Conservation (phyloP, 2,888 invertebrate genomes). For the Acrobasis consociella region DNA sequence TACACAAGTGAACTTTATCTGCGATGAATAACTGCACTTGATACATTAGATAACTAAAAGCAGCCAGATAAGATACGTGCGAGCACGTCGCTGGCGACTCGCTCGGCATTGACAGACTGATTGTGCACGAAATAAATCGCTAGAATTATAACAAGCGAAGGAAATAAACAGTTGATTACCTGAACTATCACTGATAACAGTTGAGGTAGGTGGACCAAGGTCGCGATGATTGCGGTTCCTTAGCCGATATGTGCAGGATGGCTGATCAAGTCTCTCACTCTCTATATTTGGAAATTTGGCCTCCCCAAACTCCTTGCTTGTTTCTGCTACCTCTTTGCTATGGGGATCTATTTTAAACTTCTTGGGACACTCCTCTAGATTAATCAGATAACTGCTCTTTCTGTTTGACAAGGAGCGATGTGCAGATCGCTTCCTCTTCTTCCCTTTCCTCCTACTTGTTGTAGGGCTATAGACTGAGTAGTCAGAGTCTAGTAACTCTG, state of each 20-base stretch:
- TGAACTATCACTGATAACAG: conserved; percentile 64
- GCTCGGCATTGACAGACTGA: conserved; percentile 35
- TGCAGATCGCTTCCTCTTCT: conserved; percentile 72
- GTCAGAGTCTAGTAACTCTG: conserved; percentile 75
- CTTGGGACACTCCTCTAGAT: conserved; percentile 67
- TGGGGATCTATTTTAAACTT: conserved; percentile 81
- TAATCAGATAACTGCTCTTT: conserved; percentile 62
- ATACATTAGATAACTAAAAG: conserved; percentile 62
- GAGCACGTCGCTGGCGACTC: conserved; percentile 41
- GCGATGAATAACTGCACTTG: conserved; percentile 62
- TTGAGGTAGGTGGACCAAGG: conserved; percentile 63
- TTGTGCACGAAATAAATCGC: conserved; percentile 15
- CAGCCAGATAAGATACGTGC: conserved; percentile 58
- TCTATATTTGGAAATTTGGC: conserved; percentile 54
- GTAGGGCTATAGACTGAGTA: conserved; percentile 78
- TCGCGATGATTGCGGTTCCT: conserved; percentile 61
- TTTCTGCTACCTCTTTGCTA: conserved; percentile 58
- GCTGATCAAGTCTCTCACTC: conserved; percentile 54
- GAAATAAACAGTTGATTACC: conserved; percentile 48
- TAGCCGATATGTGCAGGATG: conserved; percentile 58
- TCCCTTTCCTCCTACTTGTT: conserved; percentile 68
- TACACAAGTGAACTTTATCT: conserved; percentile 50
- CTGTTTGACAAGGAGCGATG: conserved; percentile 69
- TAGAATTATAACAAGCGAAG: conserved; percentile 12
- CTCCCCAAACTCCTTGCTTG: conserved; percentile 47